Percentiles rank a stretch among this genome's conserved stretches.
These are phyloP conservation scores for Tinea semifulvella DNA, from an alignment of 2,888 invertebrate genomes.

Conservation along the genomic window DNA sequence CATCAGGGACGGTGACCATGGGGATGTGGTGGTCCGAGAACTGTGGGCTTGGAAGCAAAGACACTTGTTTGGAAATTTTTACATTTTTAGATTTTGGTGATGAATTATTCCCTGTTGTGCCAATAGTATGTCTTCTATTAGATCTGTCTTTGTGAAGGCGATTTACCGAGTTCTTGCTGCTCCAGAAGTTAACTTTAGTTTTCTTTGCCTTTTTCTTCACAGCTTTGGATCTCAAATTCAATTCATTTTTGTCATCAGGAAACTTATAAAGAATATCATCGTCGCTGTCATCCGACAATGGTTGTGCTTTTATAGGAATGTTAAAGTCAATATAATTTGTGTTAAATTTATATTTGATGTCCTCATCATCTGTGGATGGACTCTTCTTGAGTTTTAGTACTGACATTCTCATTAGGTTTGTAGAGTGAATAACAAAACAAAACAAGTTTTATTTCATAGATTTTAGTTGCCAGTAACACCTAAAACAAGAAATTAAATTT, in stretches of 20 bases:
- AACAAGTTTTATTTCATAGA: too few relatives aligned
- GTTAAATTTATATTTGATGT: constrained; percentile 49
- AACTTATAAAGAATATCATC: constrained; percentile 47
- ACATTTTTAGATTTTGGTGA: too few relatives aligned
- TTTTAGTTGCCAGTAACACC: too few relatives aligned
- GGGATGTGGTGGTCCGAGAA: constrained; percentile 56
- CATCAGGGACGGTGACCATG: constrained; percentile 60
- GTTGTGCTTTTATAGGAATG: neutral
- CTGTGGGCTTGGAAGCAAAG: constrained; percentile 51
- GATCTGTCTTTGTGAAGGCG: constrained; percentile 29
- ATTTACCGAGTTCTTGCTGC: constrained; percentile 37
- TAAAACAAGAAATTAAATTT: too few relatives aligned
- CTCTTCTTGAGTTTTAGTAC: too few relatives aligned
- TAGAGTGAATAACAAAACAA: too few relatives aligned
- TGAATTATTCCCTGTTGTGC: constrained; percentile 25
- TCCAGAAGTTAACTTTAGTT: constrained; percentile 57
- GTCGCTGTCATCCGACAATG: constrained; percentile 29
- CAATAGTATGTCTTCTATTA: constrained; percentile 42
- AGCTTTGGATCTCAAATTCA: neutral
- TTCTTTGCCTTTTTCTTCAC: constrained; percentile 35
- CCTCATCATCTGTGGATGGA: constrained; percentile 60
- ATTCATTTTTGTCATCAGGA: constrained; percentile 22
- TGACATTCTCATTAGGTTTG: too few relatives aligned
- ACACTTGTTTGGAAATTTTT: constrained; percentile 45
- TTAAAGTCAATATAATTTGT: constrained; percentile 26